phyloP scores from a whole-genome alignment of 2,888 invertebrate species.

The Polydrusus pterygomalis region DNA sequence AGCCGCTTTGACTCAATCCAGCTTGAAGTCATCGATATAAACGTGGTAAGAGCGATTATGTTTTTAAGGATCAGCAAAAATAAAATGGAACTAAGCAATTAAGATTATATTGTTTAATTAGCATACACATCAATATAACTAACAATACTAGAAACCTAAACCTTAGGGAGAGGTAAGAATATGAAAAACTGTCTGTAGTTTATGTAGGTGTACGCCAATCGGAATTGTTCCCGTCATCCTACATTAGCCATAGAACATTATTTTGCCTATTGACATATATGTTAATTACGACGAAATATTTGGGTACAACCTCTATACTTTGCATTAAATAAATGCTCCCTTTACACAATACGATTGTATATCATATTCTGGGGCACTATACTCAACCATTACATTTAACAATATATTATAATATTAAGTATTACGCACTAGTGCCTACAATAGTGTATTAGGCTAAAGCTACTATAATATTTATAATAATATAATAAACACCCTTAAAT shows the following conservation, averaged over 20 bases:
- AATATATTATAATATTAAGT: slow-evolving; percentile 58
- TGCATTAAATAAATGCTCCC: slow-evolving; percentile 92
- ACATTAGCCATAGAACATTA: slow-evolving; percentile 48
- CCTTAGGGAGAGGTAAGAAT: slow-evolving; percentile 41
- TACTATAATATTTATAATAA: slow-evolving; percentile 63
- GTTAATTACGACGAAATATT: slow-evolving; percentile 67
- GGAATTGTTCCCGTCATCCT: slow-evolving; percentile 29
- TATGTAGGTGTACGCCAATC: slow-evolving; percentile 38
- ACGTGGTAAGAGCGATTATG: too few species aligned
- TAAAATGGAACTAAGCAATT: slow-evolving; percentile 9
- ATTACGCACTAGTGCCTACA: slow-evolving; percentile 66
- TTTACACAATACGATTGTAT: slow-evolving; percentile 79
- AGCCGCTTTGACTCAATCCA: too few species aligned
- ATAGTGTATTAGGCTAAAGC: slow-evolving; percentile 64
- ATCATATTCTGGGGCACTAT: slow-evolving; percentile 63
- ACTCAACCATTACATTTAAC: slow-evolving; percentile 51
- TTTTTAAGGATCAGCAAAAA: slow-evolving; percentile 1
- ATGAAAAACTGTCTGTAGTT: slow-evolving; percentile 30
- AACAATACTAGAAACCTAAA: slow-evolving; percentile 55
- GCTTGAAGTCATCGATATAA: too few species aligned
- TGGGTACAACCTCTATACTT: slow-evolving; percentile 90
- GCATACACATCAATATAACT: slow-evolving; percentile 71
- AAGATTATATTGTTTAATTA: slow-evolving; percentile 64
- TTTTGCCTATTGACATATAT: slow-evolving; percentile 71
- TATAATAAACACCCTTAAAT: slow-evolving; percentile 63